Conservation (phyloP, 1,140 invertebrate genomes). For the Hycleus cichorii region DNA sequence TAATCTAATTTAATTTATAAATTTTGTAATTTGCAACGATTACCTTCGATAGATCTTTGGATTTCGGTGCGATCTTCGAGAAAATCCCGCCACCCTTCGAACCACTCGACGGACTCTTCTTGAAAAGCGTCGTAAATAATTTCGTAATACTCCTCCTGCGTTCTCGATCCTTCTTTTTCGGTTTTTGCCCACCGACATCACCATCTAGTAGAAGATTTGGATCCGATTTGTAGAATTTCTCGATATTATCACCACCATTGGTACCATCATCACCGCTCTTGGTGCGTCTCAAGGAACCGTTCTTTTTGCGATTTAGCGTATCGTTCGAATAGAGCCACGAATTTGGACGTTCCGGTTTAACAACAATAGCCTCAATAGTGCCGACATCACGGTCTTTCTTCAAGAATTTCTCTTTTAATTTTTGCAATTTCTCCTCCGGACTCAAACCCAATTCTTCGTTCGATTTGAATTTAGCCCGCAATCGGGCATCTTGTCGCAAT, state of each 20-base stretch:
- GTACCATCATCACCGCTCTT: constrained; percentile 26
- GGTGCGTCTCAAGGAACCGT: constrained; percentile 29
- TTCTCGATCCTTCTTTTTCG: constrained; percentile 57
- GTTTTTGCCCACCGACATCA: constrained; percentile 35
- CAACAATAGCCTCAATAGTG: constrained; percentile 27
- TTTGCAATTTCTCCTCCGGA: constrained; percentile 58
- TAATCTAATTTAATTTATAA: not conserved
- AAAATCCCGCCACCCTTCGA: constrained; percentile 42
- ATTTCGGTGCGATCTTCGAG: constrained; percentile 56
- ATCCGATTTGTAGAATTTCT: constrained; percentile 48
- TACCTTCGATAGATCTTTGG: constrained; percentile 64
- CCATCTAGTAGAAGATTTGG: constrained; percentile 48
- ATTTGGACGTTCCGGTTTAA: constrained; percentile 26
- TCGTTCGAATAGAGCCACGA: constrained; percentile 29
- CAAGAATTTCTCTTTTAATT: constrained; percentile 30
- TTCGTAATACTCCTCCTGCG: constrained; percentile 76
- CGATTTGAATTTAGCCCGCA: constrained; percentile 59
- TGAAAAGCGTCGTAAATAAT: constrained; percentile 74
- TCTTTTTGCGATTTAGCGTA: constrained; percentile 31
- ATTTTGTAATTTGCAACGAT: constrained; percentile 5
- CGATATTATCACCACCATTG: not conserved
- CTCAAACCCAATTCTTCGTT: constrained; percentile 55
- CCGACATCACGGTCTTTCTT: constrained; percentile 26
- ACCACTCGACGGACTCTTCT: constrained; percentile 39
- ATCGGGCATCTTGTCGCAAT: constrained; percentile 57